phyloP scores from a whole-genome alignment of 2,797 vertebrate species.

The Babyrousa celebensis region DNA sequence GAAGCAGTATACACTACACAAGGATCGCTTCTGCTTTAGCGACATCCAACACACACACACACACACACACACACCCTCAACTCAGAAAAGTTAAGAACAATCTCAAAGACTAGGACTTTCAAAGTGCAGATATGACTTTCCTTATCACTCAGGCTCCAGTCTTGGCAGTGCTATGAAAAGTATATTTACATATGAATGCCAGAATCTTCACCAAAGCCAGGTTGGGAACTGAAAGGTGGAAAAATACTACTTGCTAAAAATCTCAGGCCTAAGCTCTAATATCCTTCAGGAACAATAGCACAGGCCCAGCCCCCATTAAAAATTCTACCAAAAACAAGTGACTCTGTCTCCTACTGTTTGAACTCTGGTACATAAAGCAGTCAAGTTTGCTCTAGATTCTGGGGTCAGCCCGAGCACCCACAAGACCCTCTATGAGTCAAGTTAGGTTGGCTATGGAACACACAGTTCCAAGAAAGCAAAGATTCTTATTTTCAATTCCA shows the following conservation, averaged over 20 bases:
- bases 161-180: background rate
- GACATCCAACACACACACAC: background rate
- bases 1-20: background rate
- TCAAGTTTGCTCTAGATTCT: background rate
- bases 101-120: background rate
- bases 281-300: slow-evolving; percentile 1
- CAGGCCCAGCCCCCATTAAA: background rate
- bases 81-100: background rate
- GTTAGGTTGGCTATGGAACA: slow-evolving; percentile 19
- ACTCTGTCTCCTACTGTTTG: background rate
- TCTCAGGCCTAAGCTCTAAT: background rate
- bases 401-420: background rate
- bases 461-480: slow-evolving; percentile 41
- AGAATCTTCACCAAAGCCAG: background rate
- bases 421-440: background rate
- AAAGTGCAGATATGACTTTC: background rate
- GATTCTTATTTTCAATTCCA: background rate
- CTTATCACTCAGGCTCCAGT: background rate
- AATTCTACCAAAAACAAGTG: background rate
- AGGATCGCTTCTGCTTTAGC: background rate
- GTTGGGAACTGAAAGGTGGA: background rate
- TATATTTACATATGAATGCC: background rate
- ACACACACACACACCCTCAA: background rate
- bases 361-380: slow-evolving; percentile 26
- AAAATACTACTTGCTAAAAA: background rate